Evolutionary conservation across 2,113 vertebrate genomes (phyloP), one percentile per base, ranked within the genome.

Genomic region (Mormoops blainvillei): DNA sequence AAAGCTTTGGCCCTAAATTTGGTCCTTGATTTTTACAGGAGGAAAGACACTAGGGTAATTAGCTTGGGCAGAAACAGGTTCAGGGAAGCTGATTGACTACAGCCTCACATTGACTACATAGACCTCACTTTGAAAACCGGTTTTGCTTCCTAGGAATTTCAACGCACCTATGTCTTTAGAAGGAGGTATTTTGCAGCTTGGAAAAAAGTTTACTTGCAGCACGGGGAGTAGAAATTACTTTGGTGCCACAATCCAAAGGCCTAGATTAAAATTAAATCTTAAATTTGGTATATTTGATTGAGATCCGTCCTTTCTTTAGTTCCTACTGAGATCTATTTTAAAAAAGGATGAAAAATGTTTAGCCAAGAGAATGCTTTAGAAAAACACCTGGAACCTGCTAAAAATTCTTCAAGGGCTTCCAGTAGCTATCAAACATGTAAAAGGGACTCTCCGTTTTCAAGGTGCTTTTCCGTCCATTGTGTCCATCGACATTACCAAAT

Each of bases 11-110:
- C 0, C 9, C 7, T 36, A 52, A 48, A 0, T 50, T 52, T 16
- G 1, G 36, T 50, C 65, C 91, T 97, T 83, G 31, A 81, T 84
- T 88, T 95, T 68, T 96, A 31, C 56, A 70, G 65, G 33, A 81
- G 41, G 5, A 33, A 83, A 89, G 73, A 41, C 2, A 56, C 3
- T 52, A 65, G 1, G 3, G 61, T 76, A n/a, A n/a, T n/a, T n/a
- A n/a, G n/a, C n/a, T n/a, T n/a, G n/a, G n/a, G n/a, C n/a, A n/a
- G n/a, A n/a, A n/a, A 97, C 94, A 96, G 22, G 18, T 7, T 4
- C 5, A 5, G n/a, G 6, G 6, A 1, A 0, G 18, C 13, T 20
- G 12, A 2, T 45, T 56, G 41, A 41, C n/a, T 48, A 43, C 12
- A 52, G 31, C 4, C 54, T 50, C 4, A 87, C 50, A 52, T 54